Evolutionary conservation across 1,140 invertebrate genomes (phyloP).

Genomic region (Cherax destructor): DNA sequence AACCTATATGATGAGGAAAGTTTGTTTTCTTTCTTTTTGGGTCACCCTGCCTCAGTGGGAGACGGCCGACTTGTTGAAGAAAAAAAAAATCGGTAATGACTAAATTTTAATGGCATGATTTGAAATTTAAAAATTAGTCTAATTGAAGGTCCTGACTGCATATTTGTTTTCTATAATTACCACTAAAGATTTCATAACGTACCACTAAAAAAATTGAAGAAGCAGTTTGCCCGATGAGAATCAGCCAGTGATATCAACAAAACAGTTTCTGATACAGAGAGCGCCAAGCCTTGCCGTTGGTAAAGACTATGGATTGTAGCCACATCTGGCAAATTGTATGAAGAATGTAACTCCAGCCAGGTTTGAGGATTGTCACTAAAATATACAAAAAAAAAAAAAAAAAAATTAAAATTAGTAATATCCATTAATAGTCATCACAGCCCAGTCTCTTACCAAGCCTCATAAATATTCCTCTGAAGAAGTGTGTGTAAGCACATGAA

Average conservation of each 20-base stretch:
- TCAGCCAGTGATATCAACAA: conserved; percentile 37
- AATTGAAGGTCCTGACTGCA: too few species aligned
- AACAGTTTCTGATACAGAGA: neutral
- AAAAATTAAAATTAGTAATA: neutral
- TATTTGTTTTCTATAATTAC: too few species aligned
- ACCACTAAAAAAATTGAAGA: conserved; percentile 32
- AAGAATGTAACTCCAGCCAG: conserved; percentile 20
- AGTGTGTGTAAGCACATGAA: too few species aligned
- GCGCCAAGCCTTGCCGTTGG: conserved; percentile 31
- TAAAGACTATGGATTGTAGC: conserved; percentile 22
- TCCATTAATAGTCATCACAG: neutral
- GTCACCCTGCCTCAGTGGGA: too few species aligned
- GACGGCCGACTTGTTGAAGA: too few species aligned
- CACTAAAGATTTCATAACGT: neutral
- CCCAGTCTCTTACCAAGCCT: too few species aligned
- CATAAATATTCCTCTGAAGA: too few species aligned
- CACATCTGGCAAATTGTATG: conserved; percentile 16
- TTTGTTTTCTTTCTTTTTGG: too few species aligned
- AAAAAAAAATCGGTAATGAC: too few species aligned
- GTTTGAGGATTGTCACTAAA: conserved; percentile 34
- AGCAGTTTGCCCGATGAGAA: conserved; percentile 20
- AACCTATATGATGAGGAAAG: too few species aligned
- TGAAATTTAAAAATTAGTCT: too few species aligned
- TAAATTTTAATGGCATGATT: too few species aligned
- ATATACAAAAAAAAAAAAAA: neutral